phyloP scores from a whole-genome alignment of 2,888 invertebrate genomes.

The Lithophane socia region DNA sequence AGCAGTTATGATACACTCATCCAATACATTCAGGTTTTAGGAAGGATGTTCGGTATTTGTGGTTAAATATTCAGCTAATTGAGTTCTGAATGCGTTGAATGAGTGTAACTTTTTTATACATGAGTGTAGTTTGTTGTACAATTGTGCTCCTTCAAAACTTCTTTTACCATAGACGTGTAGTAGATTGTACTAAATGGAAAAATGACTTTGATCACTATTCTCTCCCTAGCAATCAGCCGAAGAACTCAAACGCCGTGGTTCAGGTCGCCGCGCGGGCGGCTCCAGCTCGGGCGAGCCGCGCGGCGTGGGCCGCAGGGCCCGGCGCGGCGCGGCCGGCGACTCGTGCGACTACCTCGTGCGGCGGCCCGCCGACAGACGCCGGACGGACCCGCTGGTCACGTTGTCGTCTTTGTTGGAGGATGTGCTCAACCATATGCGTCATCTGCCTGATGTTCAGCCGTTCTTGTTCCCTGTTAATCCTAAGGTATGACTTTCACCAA shows the following conservation, averaged over 20 bases:
- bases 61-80: too few species aligned
- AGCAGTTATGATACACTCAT: too few species aligned
- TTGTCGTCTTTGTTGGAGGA: conserved; percentile 97
- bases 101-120: too few species aligned
- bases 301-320: conserved; percentile 74
- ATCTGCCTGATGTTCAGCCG: conserved; percentile 97
- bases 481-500: too few species aligned
- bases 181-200: background rate
- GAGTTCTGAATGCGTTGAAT: too few species aligned
- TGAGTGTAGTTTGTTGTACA: too few species aligned
- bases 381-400: conserved; percentile 99
- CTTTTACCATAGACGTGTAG: background rate
- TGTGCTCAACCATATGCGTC: conserved; percentile 97
- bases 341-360: conserved; percentile 96
- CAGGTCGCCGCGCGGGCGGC: conserved; percentile 92
- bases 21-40: too few species aligned
- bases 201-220: background rate
- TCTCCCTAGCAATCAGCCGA: conserved; percentile 93
- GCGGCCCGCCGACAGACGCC: conserved; percentile 96
- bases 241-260: conserved; percentile 94
- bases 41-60: too few species aligned
- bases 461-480: conserved; percentile 98
- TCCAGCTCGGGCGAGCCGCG: conserved; percentile 84
- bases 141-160: too few species aligned
- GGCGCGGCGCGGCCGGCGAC: conserved; percentile 82